Percentiles rank a stretch among this genome's conserved stretches.
phyloP scores from a whole-genome alignment of 35 echinoderm and acorn worm genomes.

The Apostichopus californicus region DNA sequence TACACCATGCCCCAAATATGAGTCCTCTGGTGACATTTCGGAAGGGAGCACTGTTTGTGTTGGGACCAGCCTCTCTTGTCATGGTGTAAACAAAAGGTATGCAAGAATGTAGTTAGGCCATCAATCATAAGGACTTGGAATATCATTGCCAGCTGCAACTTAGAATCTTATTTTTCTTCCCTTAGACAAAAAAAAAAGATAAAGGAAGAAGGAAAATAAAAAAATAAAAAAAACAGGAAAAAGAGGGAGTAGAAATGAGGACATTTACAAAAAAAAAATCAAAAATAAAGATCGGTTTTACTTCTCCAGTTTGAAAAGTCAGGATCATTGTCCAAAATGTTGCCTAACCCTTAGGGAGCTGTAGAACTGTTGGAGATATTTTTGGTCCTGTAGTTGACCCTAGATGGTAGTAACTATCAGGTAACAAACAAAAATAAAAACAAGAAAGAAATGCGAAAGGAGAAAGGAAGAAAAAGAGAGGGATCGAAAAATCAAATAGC shows the following conservation, averaged over 20 bases:
- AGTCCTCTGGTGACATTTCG: background rate
- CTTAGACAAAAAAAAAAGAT: too few species aligned
- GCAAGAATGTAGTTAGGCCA: constrained; percentile 5
- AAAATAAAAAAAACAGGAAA: background rate
- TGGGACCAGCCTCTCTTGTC: constrained; percentile 16
- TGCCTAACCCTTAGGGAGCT: background rate
- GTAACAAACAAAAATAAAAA: too few species aligned
- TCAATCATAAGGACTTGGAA: background rate
- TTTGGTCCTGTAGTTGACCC: background rate
- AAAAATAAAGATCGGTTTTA: background rate
- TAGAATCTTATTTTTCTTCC: too few species aligned
- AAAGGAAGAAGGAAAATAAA: too few species aligned
- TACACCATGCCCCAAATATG: background rate
- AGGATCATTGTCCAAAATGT: background rate
- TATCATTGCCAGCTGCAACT: constrained; percentile 2
- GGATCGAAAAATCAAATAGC: too few species aligned
- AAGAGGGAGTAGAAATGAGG: background rate
- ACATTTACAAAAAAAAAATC: background rate
- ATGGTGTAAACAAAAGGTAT: constrained; percentile 40
- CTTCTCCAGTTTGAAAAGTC: background rate
- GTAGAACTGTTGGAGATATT: background rate
- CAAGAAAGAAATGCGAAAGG: too few species aligned
- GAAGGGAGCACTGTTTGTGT: background rate
- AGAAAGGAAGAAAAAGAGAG: too few species aligned
- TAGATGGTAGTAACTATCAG: background rate